A percentile compares a stretch with the other conserved stretches of the same genome.
Conservation (phyloP, 2,888 invertebrate genomes). For the Campopleginae sp. region DNA sequence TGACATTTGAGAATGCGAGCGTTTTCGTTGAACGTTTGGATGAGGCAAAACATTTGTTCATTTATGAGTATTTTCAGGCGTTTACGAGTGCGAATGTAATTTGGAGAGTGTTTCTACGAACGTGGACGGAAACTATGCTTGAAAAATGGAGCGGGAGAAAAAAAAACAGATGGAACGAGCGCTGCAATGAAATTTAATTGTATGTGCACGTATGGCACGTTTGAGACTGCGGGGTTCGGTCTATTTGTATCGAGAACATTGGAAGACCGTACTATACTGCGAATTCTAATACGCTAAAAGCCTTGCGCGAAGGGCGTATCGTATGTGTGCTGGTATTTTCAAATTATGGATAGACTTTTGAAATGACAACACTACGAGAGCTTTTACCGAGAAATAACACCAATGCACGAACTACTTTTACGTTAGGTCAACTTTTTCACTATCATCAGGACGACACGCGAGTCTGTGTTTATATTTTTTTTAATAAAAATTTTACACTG, state of each 20-base stretch:
- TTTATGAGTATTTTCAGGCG: constrained; percentile 16
- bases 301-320: constrained; percentile 19
- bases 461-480: not conserved
- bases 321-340: constrained; percentile 11
- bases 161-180: constrained; percentile 4
- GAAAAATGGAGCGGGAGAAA: not conserved
- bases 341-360: constrained; percentile 23
- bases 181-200: constrained; percentile 38
- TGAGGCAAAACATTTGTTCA: not conserved
- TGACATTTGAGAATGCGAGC: not conserved
- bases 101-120: constrained; percentile 52
- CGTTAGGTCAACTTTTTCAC: constrained; percentile 24
- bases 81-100: constrained; percentile 35
- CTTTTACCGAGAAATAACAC: constrained; percentile 24
- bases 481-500: not conserved
- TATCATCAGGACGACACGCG: constrained; percentile 6
- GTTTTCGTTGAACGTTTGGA: not conserved
- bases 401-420: constrained; percentile 32
- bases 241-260: constrained; percentile 36
- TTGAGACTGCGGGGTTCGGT: constrained; percentile 12
- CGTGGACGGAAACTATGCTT: not conserved
- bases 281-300: constrained; percentile 61
- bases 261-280: constrained; percentile 31
- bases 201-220: not conserved
- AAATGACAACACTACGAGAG: constrained; percentile 27